Evolutionary conservation across 2,888 invertebrate species (phyloP), one percentile per base, ranked within the genome.

Genomic region (Heterodera filipjevi): DNA sequence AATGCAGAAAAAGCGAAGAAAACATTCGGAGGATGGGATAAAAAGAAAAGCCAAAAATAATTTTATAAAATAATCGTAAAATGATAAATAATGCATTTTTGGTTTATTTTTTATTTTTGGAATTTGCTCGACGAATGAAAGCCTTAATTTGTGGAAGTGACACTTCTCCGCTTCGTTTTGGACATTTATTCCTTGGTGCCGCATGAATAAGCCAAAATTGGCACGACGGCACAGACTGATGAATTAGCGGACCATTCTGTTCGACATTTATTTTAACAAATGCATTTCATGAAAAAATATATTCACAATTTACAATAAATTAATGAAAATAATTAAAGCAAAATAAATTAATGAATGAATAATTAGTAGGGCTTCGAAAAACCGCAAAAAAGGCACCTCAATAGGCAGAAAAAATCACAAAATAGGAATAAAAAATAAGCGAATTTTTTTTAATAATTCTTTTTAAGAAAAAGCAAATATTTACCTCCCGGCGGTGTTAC

Each of bases 181-280:
- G 27, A 22, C 59, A 59, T 59, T 27, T 5, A 27, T 8, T n/a
- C 27, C 59, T 10, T 27, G 27, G 59, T 12, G 59, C 59, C 59
- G 59, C 59, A 59, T 59, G 59, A 59, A 59, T 59, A 8, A 27
- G 59, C 27, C 59, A 59, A 59, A 53, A 59, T 59, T 59, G 27
- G 59, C 59, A 59, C 12, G 6, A 59, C 12, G 6, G n/a, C 8
- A 59, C 59, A 27, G 59, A 59, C 59, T 59, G 59, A 59, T 59
- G 59, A 49, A 49, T 49, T 49, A 59, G 39, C 39, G 39, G 59
- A 27, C 53, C 59, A 59, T 59, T 59, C 27, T 8, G 27, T 10
- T 27, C 8, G 27, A 59, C 27, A 59, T 59, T n/a, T 59, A 49
- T 49, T 49, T n/a, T 19, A 49, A 49, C 16, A 49, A 49, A 49